Evolutionary conservation across 2,113 vertebrate species (phyloP).

Genomic region (Elgaria multicarinata): DNA sequence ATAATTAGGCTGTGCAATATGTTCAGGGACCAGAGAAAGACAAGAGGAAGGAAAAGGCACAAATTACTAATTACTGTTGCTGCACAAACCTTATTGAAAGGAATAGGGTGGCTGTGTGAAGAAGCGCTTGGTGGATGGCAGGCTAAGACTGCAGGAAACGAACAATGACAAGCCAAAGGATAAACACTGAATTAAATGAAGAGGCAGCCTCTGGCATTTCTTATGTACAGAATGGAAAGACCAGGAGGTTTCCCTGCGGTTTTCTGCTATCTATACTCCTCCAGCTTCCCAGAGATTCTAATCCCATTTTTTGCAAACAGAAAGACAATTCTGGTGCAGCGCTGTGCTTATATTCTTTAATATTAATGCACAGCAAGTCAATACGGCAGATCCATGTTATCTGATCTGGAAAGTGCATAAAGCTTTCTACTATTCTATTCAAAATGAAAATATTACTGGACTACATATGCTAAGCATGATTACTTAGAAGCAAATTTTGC

Average conservation of each 20-base stretch:
- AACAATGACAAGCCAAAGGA: conserved; percentile 2
- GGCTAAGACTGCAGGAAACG: conserved; percentile 32
- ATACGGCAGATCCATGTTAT: conserved; percentile 25
- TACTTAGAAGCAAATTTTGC: background rate
- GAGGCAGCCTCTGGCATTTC: conserved; percentile 40
- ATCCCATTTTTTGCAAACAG: conserved; percentile 4
- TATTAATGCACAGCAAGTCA: conserved; percentile 41
- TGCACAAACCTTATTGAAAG: background rate
- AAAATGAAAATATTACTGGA: background rate
- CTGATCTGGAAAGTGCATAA: background rate
- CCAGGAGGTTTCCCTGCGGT: conserved; percentile 8
- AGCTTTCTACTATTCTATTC: background rate
- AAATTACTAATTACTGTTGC: background rate
- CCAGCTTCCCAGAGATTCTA: background rate
- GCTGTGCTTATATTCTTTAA: conserved; percentile 13
- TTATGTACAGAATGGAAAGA: conserved; percentile 41
- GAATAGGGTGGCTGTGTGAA: background rate
- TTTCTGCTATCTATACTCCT: background rate
- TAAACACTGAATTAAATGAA: conserved; percentile 50
- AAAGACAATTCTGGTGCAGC: background rate
- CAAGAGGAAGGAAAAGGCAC: conserved; percentile 38
- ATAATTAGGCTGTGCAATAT: conserved; percentile 60
- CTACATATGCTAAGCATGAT: background rate
- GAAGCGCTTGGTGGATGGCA: background rate
- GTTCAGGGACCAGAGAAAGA: conserved; percentile 52